Percentiles rank a stretch among this genome's conserved stretches.
Evolutionary conservation across 2,797 vertebrate genomes (phyloP).

Genomic region (Tenualosa ilisha): DNA sequence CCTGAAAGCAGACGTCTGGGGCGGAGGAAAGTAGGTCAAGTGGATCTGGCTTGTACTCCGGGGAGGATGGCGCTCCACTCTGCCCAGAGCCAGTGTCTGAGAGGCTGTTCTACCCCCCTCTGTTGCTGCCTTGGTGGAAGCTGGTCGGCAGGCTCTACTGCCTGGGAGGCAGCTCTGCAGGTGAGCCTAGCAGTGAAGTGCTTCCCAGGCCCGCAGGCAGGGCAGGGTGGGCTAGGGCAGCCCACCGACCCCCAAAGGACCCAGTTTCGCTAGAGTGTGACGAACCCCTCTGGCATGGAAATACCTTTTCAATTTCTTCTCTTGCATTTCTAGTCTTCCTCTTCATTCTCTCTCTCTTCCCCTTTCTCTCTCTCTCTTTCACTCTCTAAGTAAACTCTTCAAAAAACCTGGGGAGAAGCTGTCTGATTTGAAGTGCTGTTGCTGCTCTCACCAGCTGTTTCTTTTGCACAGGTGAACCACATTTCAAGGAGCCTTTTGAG

Average conservation of each 20-base stretch:
- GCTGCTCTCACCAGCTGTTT: background rate
- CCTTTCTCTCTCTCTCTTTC: background rate
- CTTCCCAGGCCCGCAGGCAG: background rate
- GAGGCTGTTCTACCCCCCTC: background rate
- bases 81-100: background rate
- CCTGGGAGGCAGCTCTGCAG: background rate
- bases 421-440: background rate
- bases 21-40: constrained; percentile 52
- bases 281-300: background rate
- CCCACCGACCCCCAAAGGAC: constrained; percentile 12
- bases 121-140: background rate
- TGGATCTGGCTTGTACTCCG: constrained; percentile 46
- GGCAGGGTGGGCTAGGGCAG: constrained; percentile 11
- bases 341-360: background rate
- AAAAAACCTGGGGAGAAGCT: background rate
- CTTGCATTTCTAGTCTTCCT: background rate
- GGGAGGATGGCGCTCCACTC: constrained; percentile 23
- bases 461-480: background rate
- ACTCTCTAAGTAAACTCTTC: background rate
- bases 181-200: background rate
- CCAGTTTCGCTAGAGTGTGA: constrained; percentile 15
- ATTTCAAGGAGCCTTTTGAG: background rate
- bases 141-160: background rate
- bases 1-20: constrained; percentile 33
- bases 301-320: background rate